Evolutionary conservation across 2,113 vertebrate species (phyloP).

Genomic region (Onychorhynchus coronatus): DNA sequence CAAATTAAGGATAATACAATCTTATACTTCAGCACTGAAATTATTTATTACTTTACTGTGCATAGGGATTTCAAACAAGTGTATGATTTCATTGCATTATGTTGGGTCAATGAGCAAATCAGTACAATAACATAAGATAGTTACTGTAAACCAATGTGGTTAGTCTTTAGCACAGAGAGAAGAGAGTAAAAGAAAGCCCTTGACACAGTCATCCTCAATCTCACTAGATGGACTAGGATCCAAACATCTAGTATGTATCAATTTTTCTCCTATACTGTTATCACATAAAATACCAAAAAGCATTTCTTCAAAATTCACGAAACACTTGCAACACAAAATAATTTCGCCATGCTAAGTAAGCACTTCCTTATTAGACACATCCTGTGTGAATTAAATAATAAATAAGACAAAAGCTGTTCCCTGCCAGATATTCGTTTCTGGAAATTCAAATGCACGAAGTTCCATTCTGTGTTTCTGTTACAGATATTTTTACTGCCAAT

Average conservation of each 20-base stretch:
- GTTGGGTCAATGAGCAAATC: not conserved
- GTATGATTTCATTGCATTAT: not conserved
- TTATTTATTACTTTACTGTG: not conserved
- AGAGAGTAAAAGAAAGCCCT: not conserved
- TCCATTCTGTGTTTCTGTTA: not conserved
- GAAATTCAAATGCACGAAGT: not conserved
- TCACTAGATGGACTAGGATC: not conserved
- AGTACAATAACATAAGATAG: not conserved
- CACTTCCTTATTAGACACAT: not conserved
- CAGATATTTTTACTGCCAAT: not conserved
- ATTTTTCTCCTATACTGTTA: not conserved
- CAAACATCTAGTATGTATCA: not conserved
- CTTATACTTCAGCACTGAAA: not conserved
- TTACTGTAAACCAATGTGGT: not conserved
- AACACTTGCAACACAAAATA: not conserved
- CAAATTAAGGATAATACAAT: not conserved
- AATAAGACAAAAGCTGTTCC: not conserved
- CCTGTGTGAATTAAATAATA: not conserved
- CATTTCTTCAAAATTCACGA: not conserved
- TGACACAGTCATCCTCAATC: not conserved
- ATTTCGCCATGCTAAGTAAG: not conserved
- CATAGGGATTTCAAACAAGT: not conserved
- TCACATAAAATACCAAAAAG: not conserved
- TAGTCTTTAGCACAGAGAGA: not conserved
- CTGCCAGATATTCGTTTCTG: not conserved